Evolutionary conservation across 2,888 invertebrate species (phyloP).

Genomic region (Phaonia tiefii): DNA sequence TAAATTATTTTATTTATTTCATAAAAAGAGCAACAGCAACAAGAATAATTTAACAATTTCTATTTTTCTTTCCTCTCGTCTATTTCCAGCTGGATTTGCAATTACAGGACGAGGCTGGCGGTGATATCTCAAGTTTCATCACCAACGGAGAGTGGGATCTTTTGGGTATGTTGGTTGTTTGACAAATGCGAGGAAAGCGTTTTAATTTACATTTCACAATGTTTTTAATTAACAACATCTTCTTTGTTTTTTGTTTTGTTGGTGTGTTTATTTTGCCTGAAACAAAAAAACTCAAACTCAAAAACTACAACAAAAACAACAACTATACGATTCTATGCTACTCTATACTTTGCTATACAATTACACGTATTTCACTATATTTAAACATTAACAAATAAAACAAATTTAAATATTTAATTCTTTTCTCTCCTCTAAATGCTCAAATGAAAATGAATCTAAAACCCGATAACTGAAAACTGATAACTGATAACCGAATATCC

Average conservation of each 20-base stretch:
- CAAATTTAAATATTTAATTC: conserved; percentile 25
- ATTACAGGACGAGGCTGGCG: conserved; percentile 94
- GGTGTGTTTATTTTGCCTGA: conserved; percentile 1
- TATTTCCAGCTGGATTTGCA: conserved; percentile 92
- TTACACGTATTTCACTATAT: too few relatives aligned
- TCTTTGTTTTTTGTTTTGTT: background rate
- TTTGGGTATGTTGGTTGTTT: conserved; percentile 89
- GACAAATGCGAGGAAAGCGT: conserved; percentile 24
- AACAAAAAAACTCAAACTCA: conserved; percentile 18
- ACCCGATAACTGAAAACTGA: conserved; percentile 2
- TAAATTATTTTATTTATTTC: conserved; percentile 28
- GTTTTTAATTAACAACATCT: conserved; percentile 40
- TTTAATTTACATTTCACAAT: conserved; percentile 31
- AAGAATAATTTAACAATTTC: conserved; percentile 24
- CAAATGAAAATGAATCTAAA: background rate
- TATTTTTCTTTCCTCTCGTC: conserved; percentile 60
- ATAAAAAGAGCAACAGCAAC: conserved; percentile 17
- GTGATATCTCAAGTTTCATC: conserved; percentile 98
- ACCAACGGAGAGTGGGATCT: conserved; percentile 99
- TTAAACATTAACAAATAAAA: background rate
- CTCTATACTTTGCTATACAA: background rate
- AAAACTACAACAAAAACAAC: conserved; percentile 19
- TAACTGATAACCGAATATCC: background rate
- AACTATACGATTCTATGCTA: background rate
- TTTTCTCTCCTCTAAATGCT: conserved; percentile 18